Evolutionary conservation across 2,113 vertebrate species (phyloP).

Genomic region (Tetraodon nigroviridis): DNA sequence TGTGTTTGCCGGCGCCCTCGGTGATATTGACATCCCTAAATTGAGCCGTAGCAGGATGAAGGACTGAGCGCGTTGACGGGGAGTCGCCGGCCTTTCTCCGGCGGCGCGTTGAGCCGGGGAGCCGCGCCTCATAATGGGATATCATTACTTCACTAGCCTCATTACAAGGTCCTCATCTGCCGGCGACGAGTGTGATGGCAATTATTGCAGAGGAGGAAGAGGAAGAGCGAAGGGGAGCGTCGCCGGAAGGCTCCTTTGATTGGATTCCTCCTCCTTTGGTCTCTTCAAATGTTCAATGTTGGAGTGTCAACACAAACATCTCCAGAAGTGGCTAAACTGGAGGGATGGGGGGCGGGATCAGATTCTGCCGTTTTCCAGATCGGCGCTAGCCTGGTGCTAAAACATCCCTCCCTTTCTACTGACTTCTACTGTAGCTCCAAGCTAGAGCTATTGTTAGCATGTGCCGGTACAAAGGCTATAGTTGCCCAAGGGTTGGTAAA

Average conservation of each 20-base stretch:
- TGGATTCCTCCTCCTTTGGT: constrained; percentile 39
- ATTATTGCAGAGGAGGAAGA: constrained; percentile 58
- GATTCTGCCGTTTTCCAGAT: not conserved
- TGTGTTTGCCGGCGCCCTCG: constrained; percentile 56
- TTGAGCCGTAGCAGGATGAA: constrained; percentile 47
- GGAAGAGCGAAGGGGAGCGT: constrained; percentile 37
- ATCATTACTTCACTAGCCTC: constrained; percentile 73
- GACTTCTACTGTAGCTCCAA: too few relatives aligned
- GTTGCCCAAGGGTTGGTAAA: too few relatives aligned
- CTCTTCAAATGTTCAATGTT: constrained; percentile 36
- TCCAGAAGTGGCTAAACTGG: too few relatives aligned
- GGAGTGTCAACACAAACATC: constrained; percentile 24
- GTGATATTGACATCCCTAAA: constrained; percentile 55
- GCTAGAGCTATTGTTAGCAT: too few relatives aligned
- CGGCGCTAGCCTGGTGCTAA: too few relatives aligned
- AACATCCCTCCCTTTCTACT: too few relatives aligned
- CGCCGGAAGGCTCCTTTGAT: constrained; percentile 56
- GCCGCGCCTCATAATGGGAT: constrained; percentile 72
- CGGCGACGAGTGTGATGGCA: constrained; percentile 61
- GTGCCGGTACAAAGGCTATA: too few relatives aligned
- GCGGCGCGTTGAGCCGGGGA: constrained; percentile 62
- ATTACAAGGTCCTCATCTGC: constrained; percentile 72
- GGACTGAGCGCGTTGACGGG: constrained; percentile 46
- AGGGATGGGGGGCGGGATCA: not conserved
- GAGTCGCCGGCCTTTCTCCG: constrained; percentile 33